Evolutionary conservation across 1,140 invertebrate genomes (phyloP).

Genomic region (Rhynchophorus ferrugineus): DNA sequence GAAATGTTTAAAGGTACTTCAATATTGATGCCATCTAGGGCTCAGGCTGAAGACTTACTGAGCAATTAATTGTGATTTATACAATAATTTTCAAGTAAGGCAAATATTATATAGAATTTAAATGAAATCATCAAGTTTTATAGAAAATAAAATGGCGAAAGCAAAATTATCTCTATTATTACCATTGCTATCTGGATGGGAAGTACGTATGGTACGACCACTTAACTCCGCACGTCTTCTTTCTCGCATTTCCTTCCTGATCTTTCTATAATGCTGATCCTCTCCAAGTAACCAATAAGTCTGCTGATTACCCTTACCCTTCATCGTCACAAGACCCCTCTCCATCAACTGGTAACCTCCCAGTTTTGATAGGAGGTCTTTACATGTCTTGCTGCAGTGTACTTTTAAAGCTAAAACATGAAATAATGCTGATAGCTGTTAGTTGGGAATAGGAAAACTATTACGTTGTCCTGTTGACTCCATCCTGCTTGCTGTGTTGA

Average conservation of each 20-base stretch:
- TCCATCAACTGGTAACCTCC: conserved; percentile 73
- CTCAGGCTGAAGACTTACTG: too few species aligned
- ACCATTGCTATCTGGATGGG: conserved; percentile 29
- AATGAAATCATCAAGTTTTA: too few species aligned
- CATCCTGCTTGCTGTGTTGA: conserved; percentile 91
- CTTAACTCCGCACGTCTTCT: conserved; percentile 37
- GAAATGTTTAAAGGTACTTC: too few species aligned
- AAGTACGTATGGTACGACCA: conserved; percentile 24
- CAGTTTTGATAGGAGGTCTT: conserved; percentile 62
- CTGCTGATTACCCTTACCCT: conserved; percentile 76
- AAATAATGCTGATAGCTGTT: too few species aligned
- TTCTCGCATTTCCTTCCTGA: conserved; percentile 47
- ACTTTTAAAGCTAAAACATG: conserved; percentile 64
- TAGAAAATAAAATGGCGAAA: too few species aligned
- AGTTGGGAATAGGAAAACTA: conserved; percentile 20
- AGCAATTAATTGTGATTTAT: too few species aligned
- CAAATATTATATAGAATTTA: too few species aligned
- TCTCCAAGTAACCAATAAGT: conserved; percentile 85
- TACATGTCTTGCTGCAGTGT: conserved; percentile 73
- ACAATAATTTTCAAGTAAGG: too few species aligned
- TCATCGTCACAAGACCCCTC: conserved; percentile 73
- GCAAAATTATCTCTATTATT: too few species aligned
- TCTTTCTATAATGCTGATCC: conserved; percentile 48
- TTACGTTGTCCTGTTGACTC: conserved; percentile 78
- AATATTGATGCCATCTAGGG: too few species aligned